Evolutionary conservation across 2,113 vertebrate species (phyloP).

Genomic region (Urocitellus parryii): DNA sequence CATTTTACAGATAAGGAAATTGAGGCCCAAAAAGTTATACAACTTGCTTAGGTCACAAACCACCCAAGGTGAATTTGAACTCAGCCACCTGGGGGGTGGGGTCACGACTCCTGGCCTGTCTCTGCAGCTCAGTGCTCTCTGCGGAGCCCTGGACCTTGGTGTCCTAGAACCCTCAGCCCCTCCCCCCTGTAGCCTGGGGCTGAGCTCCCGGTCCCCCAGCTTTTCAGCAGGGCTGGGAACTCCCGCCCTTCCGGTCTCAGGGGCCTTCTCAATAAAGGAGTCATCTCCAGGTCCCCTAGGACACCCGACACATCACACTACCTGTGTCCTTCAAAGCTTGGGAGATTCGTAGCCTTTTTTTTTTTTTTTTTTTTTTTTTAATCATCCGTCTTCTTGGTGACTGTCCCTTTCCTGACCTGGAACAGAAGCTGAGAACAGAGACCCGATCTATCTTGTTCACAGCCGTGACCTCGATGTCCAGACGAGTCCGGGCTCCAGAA

Average conservation of each 20-base stretch:
- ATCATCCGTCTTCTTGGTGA: not conserved
- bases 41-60: not conserved
- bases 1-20: not conserved
- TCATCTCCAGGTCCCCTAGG: not conserved
- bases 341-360: too few species aligned
- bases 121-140: not conserved
- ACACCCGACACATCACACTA: not conserved
- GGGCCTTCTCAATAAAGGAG: not conserved
- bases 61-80: rapidly evolving
- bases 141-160: not conserved
- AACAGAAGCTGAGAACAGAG: not conserved
- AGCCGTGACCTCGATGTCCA: not conserved
- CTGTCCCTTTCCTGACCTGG: not conserved
- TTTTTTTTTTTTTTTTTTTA: too few species aligned
- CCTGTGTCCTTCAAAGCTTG: not conserved
- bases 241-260: not conserved
- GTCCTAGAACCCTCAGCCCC: not conserved
- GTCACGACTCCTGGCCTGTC: not conserved
- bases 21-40: not conserved
- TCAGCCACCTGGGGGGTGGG: too few species aligned
- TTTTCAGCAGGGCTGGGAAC: not conserved
- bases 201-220: too few species aligned
- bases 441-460: not conserved
- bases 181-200: rapidly evolving
- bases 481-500: not conserved